Conservation (phyloP, 2,113 vertebrate species). For the Cochlearius cochlearius region DNA sequence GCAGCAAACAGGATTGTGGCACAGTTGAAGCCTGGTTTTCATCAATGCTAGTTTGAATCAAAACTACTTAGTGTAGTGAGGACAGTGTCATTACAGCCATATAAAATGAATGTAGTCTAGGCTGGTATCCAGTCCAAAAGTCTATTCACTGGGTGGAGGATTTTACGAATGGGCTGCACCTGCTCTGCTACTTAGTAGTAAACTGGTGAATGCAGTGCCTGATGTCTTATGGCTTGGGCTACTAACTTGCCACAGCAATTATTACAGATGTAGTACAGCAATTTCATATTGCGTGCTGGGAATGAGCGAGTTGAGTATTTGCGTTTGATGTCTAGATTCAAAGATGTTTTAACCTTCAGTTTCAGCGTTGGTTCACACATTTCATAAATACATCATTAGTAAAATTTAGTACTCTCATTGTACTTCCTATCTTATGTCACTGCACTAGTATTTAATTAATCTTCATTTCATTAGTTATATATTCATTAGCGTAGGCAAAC, state of each 20-base stretch:
- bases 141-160: neutral
- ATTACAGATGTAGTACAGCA: neutral
- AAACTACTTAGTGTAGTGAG: neutral
- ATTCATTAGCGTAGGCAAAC: conserved; percentile 8
- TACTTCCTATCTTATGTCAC: neutral
- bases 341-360: neutral
- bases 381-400: neutral
- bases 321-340: neutral
- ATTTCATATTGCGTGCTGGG: neutral
- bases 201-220: neutral
- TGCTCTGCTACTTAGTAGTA: neutral
- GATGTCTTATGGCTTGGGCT: neutral
- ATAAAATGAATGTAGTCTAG: neutral
- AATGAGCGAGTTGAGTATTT: neutral
- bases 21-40: neutral
- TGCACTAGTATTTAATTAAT: conserved; percentile 17
- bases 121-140: neutral
- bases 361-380: neutral
- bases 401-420: neutral
- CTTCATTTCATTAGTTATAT: conserved; percentile 12
- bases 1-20: neutral
- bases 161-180: neutral
- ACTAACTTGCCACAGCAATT: neutral
- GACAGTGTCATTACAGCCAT: neutral
- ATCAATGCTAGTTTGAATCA: neutral